These are phyloP conservation scores for Cataglyphis hispanica DNA, from an alignment of 1,140 invertebrate species.

Conservation along the genomic window DNA sequence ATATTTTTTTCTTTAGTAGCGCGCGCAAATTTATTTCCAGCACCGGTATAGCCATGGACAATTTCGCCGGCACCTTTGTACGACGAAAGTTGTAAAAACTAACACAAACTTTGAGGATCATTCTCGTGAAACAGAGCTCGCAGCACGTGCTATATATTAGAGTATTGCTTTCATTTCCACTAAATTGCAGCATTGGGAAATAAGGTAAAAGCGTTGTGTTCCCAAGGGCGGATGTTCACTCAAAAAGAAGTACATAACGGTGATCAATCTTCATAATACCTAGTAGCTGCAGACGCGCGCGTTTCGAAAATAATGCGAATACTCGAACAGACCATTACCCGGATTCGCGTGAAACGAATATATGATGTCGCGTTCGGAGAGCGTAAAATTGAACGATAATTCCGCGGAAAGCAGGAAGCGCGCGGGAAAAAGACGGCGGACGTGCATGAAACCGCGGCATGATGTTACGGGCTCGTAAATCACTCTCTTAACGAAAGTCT, in stretches of 20 bases:
- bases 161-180: slow-evolving; percentile 54
- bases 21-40: slow-evolving; percentile 21
- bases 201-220: slow-evolving; percentile 57
- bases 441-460: slow-evolving; percentile 38
- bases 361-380: slow-evolving; percentile 10
- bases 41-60: neutral
- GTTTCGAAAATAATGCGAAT: slow-evolving; percentile 44
- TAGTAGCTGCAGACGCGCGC: neutral
- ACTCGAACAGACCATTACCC: slow-evolving; percentile 34
- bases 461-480: slow-evolving; percentile 80
- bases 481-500: slow-evolving; percentile 85
- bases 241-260: slow-evolving; percentile 48
- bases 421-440: slow-evolving; percentile 16
- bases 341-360: slow-evolving; percentile 25
- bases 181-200: slow-evolving; percentile 63
- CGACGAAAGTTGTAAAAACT: slow-evolving; percentile 24
- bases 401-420: neutral
- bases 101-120: slow-evolving; percentile 44
- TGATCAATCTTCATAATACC: slow-evolving; percentile 56
- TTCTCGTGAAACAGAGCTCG: slow-evolving; percentile 7
- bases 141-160: slow-evolving; percentile 38
- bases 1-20: slow-evolving; percentile 15
- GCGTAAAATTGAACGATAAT: slow-evolving; percentile 68
- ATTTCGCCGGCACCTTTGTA: slow-evolving; percentile 26
- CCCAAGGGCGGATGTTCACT: slow-evolving; percentile 50